phyloP scores from a whole-genome alignment of 1,140 invertebrate species.

The Aphaenogaster rudis region DNA sequence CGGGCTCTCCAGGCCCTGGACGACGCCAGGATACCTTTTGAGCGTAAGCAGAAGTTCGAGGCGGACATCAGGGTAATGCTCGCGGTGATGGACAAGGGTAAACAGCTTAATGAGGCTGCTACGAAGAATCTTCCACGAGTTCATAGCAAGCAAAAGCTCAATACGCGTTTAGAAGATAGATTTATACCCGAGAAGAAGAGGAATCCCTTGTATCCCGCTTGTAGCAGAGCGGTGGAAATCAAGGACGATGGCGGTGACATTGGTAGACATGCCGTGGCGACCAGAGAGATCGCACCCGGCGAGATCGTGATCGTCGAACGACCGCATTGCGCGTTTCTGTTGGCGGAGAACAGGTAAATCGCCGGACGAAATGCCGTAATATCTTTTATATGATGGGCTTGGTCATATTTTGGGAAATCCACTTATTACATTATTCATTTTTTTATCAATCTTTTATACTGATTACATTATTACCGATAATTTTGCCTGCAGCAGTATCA shows the following conservation, averaged over 20 bases:
- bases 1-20: conserved; percentile 89
- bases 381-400: too few species aligned
- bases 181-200: conserved; percentile 72
- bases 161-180: conserved; percentile 72
- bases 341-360: conserved; percentile 88
- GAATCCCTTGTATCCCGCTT: conserved; percentile 88
- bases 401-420: neutral
- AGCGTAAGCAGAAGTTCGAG: conserved; percentile 90
- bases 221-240: conserved; percentile 88
- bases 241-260: conserved; percentile 84
- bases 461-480: neutral
- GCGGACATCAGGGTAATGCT: conserved; percentile 92
- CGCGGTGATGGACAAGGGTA: conserved; percentile 89
- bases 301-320: conserved; percentile 91
- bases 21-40: conserved; percentile 89
- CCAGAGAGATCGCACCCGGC: conserved; percentile 89
- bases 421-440: neutral
- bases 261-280: conserved; percentile 90
- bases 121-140: conserved; percentile 74
- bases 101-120: conserved; percentile 82
- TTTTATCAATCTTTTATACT: neutral
- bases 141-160: conserved; percentile 78
- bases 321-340: conserved; percentile 91
- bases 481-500: neutral
- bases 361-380: too few species aligned